These are phyloP conservation scores for Phyllotreta cruciferae DNA, from an alignment of 2,888 invertebrate species.

Conservation along the genomic window DNA sequence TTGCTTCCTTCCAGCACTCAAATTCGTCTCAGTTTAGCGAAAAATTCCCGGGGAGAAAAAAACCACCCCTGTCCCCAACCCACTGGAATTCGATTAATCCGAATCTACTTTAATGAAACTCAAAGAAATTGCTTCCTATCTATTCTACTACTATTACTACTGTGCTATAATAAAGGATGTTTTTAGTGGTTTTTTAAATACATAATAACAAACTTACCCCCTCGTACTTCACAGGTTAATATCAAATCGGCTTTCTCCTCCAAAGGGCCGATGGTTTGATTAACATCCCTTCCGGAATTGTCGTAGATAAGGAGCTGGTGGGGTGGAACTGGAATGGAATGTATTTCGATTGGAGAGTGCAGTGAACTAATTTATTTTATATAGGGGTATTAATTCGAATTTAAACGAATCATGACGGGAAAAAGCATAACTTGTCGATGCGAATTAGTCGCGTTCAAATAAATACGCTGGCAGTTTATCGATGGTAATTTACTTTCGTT, in stretches of 20 bases:
- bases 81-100: conserved; percentile 2
- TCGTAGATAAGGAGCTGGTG: conserved; percentile 86
- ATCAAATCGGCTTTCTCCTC: conserved; percentile 82
- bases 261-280: conserved; percentile 81
- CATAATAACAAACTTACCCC: conserved; percentile 72
- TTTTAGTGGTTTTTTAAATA: not conserved
- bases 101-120: not conserved
- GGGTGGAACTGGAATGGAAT: conserved; percentile 78
- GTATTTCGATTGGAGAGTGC: no score
- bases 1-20: conserved; percentile 9
- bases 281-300: conserved; percentile 81
- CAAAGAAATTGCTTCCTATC: not conserved
- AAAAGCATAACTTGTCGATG: no score
- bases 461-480: no score
- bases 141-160: not conserved
- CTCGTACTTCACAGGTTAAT: conserved; percentile 85
- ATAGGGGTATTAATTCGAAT: no score
- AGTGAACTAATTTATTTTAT: no score
- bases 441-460: no score
- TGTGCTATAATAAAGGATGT: not conserved
- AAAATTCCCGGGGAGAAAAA: conserved; percentile 2
- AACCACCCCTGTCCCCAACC: conserved; percentile 1
- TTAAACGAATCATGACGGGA: no score
- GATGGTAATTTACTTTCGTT: no score
- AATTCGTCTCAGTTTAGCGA: conserved; percentile 23